Percentiles rank a stretch among this genome's conserved stretches.
These are phyloP conservation scores for Catamblyrhynchus diadema DNA, from an alignment of 2,797 vertebrate genomes.

Conservation along the genomic window DNA sequence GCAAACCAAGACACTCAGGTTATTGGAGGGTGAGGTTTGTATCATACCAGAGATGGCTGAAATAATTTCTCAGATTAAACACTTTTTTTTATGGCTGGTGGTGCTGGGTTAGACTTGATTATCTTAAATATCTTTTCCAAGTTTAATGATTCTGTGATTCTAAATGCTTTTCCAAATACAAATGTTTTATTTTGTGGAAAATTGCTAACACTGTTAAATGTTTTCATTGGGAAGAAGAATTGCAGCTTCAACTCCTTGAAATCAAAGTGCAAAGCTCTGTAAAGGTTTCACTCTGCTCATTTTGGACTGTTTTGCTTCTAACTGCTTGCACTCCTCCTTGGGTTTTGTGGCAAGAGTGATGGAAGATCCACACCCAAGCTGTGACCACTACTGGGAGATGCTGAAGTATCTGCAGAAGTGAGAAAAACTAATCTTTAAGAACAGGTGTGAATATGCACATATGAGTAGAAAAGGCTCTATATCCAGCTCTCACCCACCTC, in stretches of 20 bases:
- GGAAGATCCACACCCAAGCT: fast-evolving
- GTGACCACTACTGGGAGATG: not conserved
- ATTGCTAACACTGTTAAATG: not conserved
- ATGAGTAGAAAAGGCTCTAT: fast-evolving
- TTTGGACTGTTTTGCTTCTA: not conserved
- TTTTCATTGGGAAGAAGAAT: not conserved
- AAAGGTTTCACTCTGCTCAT: not conserved
- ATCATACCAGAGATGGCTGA: not conserved
- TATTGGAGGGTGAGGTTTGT: not conserved
- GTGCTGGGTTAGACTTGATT: not conserved
- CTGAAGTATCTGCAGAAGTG: not conserved
- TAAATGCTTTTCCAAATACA: not conserved
- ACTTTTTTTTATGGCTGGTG: not conserved
- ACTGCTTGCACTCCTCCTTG: not conserved
- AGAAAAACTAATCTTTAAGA: not conserved
- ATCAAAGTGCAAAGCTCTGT: not conserved
- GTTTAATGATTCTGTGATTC: not conserved
- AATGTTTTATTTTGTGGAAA: not conserved
- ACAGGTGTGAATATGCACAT: fast-evolving
- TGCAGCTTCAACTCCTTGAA: not conserved
- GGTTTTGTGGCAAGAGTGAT: not conserved
- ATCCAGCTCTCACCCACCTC: not conserved
- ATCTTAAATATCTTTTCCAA: not conserved
- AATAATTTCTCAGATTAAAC: not conserved
- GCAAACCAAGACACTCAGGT: not conserved